Conservation (phyloP, 2,888 invertebrate species). For the Drosophila algonquin region DNA sequence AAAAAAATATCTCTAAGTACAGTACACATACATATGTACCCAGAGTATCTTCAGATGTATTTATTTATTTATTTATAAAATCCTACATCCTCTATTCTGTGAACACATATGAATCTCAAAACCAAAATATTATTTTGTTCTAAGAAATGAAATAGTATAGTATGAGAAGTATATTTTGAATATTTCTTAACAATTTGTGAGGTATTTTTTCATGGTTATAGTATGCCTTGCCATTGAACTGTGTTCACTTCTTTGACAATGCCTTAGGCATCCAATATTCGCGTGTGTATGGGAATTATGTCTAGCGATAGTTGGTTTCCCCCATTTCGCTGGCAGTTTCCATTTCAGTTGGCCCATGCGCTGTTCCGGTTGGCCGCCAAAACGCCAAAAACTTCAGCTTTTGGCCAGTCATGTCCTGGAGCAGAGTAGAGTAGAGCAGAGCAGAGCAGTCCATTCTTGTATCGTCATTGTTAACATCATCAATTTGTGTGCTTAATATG, state of each 20-base stretch:
- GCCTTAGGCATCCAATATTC: neutral
- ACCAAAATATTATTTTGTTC: no score
- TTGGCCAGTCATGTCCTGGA: slow-evolving; percentile 66
- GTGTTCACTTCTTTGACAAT: neutral
- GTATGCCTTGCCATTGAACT: neutral
- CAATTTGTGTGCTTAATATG: slow-evolving; percentile 80
- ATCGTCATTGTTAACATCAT: slow-evolving; percentile 79
- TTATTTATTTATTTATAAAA: no score
- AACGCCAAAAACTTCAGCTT: slow-evolving; percentile 67
- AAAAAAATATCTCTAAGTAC: no score
- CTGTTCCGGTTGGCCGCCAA: slow-evolving; percentile 69
- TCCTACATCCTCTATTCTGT: no score
- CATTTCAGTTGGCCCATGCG: slow-evolving; percentile 60
- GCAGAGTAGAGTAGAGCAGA: slow-evolving; percentile 35
- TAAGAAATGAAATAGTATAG: no score
- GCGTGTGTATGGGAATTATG: slow-evolving; percentile 53
- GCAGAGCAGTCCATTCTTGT: slow-evolving; percentile 63
- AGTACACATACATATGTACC: no score
- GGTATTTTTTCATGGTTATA: neutral
- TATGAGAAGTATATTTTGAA: no score
- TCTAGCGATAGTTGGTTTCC: slow-evolving; percentile 54
- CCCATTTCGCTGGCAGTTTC: slow-evolving; percentile 39
- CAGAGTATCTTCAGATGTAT: no score
- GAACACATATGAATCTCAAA: no score
- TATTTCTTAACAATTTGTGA: neutral